These are phyloP conservation scores for Sthenelais limicola DNA, from an alignment of 2,888 invertebrate species.

Conservation along the genomic window DNA sequence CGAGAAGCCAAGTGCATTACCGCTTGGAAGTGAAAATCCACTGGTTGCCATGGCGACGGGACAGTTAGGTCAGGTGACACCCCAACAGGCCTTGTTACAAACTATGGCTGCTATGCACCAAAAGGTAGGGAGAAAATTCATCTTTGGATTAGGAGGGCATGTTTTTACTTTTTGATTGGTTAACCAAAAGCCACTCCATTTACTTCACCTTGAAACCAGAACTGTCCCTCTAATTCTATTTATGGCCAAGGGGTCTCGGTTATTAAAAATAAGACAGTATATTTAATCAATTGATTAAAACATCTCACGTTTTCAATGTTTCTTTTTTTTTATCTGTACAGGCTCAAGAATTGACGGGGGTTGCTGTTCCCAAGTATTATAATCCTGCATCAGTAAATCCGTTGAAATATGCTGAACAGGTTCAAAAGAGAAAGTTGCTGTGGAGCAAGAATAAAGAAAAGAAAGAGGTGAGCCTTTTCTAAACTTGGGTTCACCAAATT, in stretches of 20 bases:
- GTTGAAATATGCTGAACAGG: constrained; percentile 82
- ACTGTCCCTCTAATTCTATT: too few relatives aligned
- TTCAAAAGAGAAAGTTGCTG: constrained; percentile 91
- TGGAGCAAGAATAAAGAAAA: constrained; percentile 77
- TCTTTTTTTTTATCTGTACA: constrained; percentile 51
- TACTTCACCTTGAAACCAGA: too few relatives aligned
- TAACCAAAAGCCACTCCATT: too few relatives aligned
- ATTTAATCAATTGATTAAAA: too few relatives aligned
- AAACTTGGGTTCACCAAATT: too few relatives aligned
- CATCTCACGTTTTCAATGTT: too few relatives aligned
- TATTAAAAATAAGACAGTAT: not conserved
- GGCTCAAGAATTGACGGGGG: constrained; percentile 74
- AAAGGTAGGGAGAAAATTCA: constrained; percentile 62
- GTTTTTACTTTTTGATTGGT: too few relatives aligned
- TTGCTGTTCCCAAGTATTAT: constrained; percentile 80
- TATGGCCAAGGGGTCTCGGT: too few relatives aligned
- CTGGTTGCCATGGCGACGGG: constrained; percentile 49
- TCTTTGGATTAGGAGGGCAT: too few relatives aligned
- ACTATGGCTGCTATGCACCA: constrained; percentile 73
- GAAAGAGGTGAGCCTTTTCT: constrained; percentile 15
- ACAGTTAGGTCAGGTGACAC: constrained; percentile 62
- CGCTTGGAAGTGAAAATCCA: constrained; percentile 57
- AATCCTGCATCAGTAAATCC: constrained; percentile 84
- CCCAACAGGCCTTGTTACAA: constrained; percentile 71
- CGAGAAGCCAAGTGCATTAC: constrained; percentile 64